A percentile compares a stretch with the other conserved stretches of the same genome.
These are phyloP conservation scores for Cyrtorhinus lividipennis DNA, from an alignment of 1,140 invertebrate genomes.

Conservation along the genomic window DNA sequence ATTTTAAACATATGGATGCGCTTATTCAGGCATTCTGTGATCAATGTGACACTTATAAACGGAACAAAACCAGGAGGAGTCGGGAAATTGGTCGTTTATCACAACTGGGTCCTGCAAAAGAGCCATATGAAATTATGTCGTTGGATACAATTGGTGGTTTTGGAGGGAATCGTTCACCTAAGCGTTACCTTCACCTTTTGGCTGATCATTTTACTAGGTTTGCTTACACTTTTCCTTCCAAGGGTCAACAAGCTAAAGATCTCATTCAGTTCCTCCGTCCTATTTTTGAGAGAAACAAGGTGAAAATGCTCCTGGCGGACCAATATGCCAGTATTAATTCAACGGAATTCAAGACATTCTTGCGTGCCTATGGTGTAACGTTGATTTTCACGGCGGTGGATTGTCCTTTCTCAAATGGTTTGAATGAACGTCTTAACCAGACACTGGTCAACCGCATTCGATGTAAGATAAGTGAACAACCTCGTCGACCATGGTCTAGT, in stretches of 20 bases:
- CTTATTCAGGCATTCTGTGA: slow-evolving; percentile 25
- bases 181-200: slow-evolving; percentile 25
- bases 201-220: slow-evolving; percentile 24
- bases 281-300: slow-evolving; percentile 18
- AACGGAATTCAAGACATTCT: slow-evolving; percentile 16
- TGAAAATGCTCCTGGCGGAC: slow-evolving; percentile 22
- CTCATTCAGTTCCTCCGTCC: neutral
- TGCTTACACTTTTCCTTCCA: slow-evolving; percentile 22
- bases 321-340: slow-evolving; percentile 26
- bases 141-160: slow-evolving; percentile 26
- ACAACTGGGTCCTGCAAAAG: slow-evolving; percentile 28
- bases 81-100: slow-evolving; percentile 24
- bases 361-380: neutral
- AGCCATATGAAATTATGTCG: slow-evolving; percentile 28
- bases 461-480: slow-evolving; percentile 1
- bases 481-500: neutral
- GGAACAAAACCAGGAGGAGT: slow-evolving; percentile 27
- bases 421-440: slow-evolving; percentile 13
- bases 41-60: slow-evolving; percentile 28
- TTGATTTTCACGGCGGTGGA: neutral
- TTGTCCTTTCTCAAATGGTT: neutral
- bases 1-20: slow-evolving; percentile 23
- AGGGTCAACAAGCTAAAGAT: slow-evolving; percentile 11
- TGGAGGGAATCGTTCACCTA: slow-evolving; percentile 20
- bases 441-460: neutral